Conservation (phyloP, 2,888 invertebrate species). For the Limnephilus auricula region DNA sequence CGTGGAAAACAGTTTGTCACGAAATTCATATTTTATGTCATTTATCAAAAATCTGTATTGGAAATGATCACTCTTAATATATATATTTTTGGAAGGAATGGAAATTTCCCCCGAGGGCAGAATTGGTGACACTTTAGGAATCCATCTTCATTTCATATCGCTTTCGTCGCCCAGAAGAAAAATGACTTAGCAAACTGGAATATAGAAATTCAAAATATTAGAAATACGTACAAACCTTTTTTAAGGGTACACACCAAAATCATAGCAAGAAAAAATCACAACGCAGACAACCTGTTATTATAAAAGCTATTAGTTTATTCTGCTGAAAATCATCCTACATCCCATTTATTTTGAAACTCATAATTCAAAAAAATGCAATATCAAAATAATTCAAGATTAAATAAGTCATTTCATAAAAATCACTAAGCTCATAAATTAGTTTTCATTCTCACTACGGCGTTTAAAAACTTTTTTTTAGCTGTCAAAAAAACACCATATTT, state of each 20-base stretch:
- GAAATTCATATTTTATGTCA: not conserved
- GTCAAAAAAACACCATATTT: too few species aligned
- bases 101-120: not conserved
- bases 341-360: too few species aligned
- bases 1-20: not conserved
- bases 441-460: too few species aligned
- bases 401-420: too few species aligned
- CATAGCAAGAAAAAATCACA: not conserved
- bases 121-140: not conserved
- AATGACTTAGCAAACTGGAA: not conserved
- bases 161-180: not conserved
- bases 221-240: not conserved
- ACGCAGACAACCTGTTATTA: not conserved
- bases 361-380: too few species aligned
- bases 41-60: not conserved
- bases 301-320: not conserved
- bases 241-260: not conserved
- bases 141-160: not conserved
- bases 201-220: not conserved
- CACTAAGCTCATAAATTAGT: too few species aligned
- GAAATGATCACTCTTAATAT: not conserved
- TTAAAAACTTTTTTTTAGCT: too few species aligned
- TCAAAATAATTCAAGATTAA: too few species aligned
- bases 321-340: not conserved
- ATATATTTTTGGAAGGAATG: not conserved